Conservation (phyloP, 2,888 invertebrate genomes). For the Acronicta alni region DNA sequence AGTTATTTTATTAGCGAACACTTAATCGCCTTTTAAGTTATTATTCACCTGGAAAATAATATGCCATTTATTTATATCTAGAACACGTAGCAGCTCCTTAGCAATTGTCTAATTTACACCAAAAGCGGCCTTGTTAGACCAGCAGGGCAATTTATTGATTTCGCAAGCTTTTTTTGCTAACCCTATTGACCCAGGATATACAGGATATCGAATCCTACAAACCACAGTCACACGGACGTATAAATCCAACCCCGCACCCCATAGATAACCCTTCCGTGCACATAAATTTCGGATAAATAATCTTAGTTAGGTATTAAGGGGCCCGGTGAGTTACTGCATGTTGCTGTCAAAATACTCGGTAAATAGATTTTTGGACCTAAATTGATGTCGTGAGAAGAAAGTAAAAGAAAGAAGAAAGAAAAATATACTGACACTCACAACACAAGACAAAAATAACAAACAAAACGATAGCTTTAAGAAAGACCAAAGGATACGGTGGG, state of each 20-base stretch:
- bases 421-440: too few species aligned
- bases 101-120: too few species aligned
- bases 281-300: constrained; percentile 80
- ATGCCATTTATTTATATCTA: too few species aligned
- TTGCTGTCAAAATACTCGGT: constrained; percentile 51
- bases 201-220: constrained; percentile 74
- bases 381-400: neutral
- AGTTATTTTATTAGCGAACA: too few species aligned
- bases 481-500: too few species aligned
- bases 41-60: too few species aligned
- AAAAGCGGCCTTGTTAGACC: too few species aligned
- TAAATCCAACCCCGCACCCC: constrained; percentile 71
- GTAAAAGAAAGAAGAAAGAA: too few species aligned
- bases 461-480: too few species aligned
- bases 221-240: constrained; percentile 68
- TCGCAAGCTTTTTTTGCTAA: constrained; percentile 26
- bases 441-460: too few species aligned
- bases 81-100: too few species aligned
- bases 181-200: constrained; percentile 47
- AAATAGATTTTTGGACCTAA: constrained; percentile 36
- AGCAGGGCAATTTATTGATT: neutral
- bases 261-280: constrained; percentile 76
- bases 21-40: too few species aligned
- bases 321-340: constrained; percentile 58
- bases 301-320: constrained; percentile 73